These are phyloP conservation scores for Malurus melanocephalus DNA, from an alignment of 2,113 vertebrate genomes.

Conservation along the genomic window DNA sequence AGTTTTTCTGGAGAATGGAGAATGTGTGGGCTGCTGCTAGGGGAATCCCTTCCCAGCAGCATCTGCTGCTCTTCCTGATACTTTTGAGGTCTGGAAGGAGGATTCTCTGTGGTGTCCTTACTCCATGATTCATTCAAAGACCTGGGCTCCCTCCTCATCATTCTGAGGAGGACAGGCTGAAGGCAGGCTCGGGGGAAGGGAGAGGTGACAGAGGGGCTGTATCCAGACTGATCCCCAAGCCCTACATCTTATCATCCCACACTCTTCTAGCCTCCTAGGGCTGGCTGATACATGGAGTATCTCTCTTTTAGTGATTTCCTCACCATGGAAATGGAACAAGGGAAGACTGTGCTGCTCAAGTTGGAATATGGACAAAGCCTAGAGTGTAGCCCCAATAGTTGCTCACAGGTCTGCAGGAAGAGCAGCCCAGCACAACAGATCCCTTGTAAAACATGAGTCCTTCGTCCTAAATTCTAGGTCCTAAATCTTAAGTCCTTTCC, in stretches of 20 bases:
- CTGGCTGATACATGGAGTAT: neutral
- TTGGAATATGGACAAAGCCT: neutral
- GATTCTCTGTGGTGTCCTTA: neutral
- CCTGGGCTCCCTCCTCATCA: neutral
- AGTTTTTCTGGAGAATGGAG: neutral
- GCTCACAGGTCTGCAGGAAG: neutral
- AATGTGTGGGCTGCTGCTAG: neutral
- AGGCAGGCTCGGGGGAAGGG: neutral
- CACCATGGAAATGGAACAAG: neutral
- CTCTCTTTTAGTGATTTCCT: neutral
- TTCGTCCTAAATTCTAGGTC: neutral
- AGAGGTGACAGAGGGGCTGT: neutral
- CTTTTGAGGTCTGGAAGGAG: neutral
- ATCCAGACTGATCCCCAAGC: neutral
- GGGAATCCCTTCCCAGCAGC: neutral
- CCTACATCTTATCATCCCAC: neutral
- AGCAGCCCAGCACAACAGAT: neutral
- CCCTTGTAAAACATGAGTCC: neutral
- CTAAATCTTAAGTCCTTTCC: neutral
- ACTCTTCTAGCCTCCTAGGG: neutral
- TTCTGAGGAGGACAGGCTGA: neutral
- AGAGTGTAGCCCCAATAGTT: neutral
- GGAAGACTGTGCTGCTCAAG: neutral
- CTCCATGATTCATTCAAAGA: neutral
- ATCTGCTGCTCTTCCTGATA: neutral